Percentiles rank a stretch among this genome's conserved stretches.
phyloP scores from a whole-genome alignment of 2,113 vertebrate species.

The Nyctibius bracteatus region DNA sequence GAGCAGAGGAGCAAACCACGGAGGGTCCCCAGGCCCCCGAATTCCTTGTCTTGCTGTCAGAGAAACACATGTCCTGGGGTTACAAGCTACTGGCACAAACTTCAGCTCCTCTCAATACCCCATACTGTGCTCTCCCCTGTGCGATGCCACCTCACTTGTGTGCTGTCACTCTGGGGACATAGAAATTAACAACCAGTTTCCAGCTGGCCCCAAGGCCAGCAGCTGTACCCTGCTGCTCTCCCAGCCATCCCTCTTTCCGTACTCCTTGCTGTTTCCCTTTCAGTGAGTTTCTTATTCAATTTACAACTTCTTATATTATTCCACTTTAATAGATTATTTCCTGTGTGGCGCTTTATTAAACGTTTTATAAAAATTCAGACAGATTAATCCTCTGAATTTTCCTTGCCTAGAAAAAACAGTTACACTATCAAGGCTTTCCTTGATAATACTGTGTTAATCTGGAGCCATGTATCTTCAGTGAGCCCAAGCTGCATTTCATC shows the following conservation, averaged over 20 bases:
- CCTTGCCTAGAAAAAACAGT: background rate
- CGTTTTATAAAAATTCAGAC: background rate
- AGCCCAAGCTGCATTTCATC: background rate
- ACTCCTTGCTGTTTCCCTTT: background rate
- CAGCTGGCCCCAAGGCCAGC: background rate
- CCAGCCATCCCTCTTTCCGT: accelerated
- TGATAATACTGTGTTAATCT: background rate
- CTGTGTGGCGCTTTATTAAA: background rate
- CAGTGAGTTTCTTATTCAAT: background rate
- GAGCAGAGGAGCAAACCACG: background rate
- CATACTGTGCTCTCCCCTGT: accelerated
- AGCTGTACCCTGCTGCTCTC: accelerated
- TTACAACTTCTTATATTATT: background rate
- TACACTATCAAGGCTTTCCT: background rate
- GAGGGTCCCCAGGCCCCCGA: too few species aligned
- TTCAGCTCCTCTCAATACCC: background rate
- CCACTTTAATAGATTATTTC: background rate
- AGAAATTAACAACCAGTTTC: too few species aligned
- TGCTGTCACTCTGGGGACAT: accelerated
- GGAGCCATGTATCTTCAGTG: background rate
- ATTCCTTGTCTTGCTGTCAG: background rate
- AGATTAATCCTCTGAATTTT: background rate
- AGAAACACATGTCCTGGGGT: accelerated
- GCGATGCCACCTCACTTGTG: background rate
- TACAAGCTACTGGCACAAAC: background rate